Evolutionary conservation across 2,113 vertebrate genomes (phyloP).

Genomic region (Corynorhinus townsendii): DNA sequence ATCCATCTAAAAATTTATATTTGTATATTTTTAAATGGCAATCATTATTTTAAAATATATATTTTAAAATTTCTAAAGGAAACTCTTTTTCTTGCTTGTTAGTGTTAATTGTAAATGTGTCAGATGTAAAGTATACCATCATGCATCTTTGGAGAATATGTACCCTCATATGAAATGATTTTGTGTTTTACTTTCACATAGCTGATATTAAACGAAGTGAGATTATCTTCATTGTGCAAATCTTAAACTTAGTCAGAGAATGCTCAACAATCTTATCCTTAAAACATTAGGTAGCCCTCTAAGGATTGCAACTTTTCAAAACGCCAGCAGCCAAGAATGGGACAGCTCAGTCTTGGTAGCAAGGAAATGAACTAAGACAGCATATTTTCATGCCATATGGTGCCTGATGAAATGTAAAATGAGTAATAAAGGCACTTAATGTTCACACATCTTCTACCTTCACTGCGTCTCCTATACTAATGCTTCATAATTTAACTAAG

Average conservation of each 20-base stretch:
- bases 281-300: background rate
- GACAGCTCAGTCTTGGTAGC: background rate
- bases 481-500: background rate
- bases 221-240: background rate
- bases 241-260: background rate
- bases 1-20: background rate
- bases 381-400: background rate
- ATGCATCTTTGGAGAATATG: background rate
- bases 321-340: background rate
- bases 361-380: slow-evolving; percentile 14
- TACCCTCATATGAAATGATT: background rate
- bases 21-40: background rate
- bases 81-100: background rate
- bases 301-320: background rate
- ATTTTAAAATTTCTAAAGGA: background rate
- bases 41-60: background rate
- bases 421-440: slow-evolving; percentile 25
- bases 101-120: background rate
- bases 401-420: slow-evolving; percentile 49
- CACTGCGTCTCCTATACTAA: background rate
- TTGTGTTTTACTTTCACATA: background rate
- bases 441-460: background rate
- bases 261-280: background rate
- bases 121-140: background rate
- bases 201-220: background rate